phyloP scores from a whole-genome alignment of 2,888 invertebrate species.

The Leucophora obtusa region DNA sequence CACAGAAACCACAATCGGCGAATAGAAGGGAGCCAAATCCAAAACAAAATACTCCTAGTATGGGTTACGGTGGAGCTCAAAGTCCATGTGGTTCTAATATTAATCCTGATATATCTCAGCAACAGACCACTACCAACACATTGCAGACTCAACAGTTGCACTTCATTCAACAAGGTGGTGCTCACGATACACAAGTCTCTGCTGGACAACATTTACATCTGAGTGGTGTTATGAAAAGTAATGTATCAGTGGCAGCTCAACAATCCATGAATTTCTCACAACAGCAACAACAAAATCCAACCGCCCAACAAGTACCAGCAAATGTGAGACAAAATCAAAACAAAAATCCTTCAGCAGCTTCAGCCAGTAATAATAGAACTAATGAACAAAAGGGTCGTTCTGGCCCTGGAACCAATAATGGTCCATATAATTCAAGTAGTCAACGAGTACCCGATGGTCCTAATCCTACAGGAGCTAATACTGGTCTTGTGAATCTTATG shows the following conservation, averaged over 20 bases:
- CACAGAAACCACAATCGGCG: conserved; percentile 66
- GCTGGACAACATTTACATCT: conserved; percentile 83
- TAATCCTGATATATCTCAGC: conserved; percentile 67
- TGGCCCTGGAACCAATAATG: conserved; percentile 61
- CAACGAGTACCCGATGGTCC: conserved; percentile 50
- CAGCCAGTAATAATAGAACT: conserved; percentile 72
- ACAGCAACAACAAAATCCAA: conserved; percentile 80
- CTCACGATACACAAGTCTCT: conserved; percentile 89
- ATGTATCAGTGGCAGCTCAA: conserved; percentile 90
- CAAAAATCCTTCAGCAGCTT: conserved; percentile 75
- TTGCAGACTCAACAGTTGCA: conserved; percentile 92
- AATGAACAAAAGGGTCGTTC: conserved; percentile 66
- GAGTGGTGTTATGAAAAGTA: conserved; percentile 85
- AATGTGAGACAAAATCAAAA: conserved; percentile 76
- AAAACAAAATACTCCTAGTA: conserved; percentile 62
- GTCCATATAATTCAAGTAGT: conserved; percentile 38
- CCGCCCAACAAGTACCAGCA: conserved; percentile 78
- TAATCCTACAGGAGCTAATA: conserved; percentile 45
- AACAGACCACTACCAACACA: conserved; percentile 80
- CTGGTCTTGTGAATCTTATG: conserved; percentile 56
- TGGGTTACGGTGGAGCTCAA: conserved; percentile 4
- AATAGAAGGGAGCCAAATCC: conserved; percentile 63
- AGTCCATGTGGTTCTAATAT: conserved; percentile 70
- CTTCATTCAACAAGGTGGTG: conserved; percentile 88
- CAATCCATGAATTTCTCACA: conserved; percentile 92